Base-by-base conservation (phyloP, 2,797 vertebrate species). In the Falco rusticolus region DNA sequence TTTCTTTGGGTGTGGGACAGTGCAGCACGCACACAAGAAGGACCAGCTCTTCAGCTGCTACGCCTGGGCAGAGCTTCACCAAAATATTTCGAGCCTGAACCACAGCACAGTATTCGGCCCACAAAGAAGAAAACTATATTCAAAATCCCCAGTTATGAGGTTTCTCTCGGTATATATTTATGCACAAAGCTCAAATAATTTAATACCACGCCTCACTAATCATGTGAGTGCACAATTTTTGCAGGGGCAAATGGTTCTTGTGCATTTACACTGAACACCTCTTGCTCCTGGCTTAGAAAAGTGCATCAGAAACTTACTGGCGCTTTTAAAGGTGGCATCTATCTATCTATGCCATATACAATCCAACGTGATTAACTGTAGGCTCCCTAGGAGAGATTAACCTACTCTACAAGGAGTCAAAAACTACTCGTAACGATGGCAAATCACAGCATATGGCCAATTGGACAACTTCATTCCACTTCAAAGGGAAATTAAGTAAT, bases 171-270 rank as follows among this genome's bases (percentile, higher is more conserved):
- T 84, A 93, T 66, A 79, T 92, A 97, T 82, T 91, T 91, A 94
- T 68, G 94, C 89, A 94, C 84, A 72, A 86, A 96, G 92, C 92
- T 94, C 93, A 76, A 96, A 93, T 96, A 95, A 96, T 96, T 96
- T 94, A 94, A 97, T 95, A 88, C 79, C 82, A 95, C 1, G 69
- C 87, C 92, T 97, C 95, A 70, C 94, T 92, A 91, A 89, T 92
- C 89, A 95, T 72, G 82, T 89, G 92, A 96, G 82, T 70, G 91
- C 92, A 95, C 94, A 93, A 86, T 96, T 92, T 87, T 88, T 94
- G 87, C 93, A 96, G 87, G 91, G 94, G 37, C 84, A 96, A 95
- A 89, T 0, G 43, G 74, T 91, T 96, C 87, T 87, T 57, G 48
- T 37, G 53, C 83, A 29, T 80, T 90, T 91, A 29, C 50, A 34